Base-by-base conservation (phyloP, 2,113 vertebrate species). In the Paracanthobrama guichenoti region DNA sequence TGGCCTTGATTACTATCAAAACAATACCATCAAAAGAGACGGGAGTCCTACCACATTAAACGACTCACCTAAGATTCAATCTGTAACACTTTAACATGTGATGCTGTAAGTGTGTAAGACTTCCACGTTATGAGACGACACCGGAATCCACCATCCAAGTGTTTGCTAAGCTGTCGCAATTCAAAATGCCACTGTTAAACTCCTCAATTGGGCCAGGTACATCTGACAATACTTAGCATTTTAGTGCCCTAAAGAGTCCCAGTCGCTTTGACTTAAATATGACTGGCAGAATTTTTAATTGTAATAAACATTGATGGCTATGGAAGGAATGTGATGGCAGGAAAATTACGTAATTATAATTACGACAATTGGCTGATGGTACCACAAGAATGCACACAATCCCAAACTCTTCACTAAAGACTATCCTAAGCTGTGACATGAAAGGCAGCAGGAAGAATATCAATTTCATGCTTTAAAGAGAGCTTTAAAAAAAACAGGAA, bases 151-250 rank as follows among this genome's bases (percentile, higher is more conserved):
- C 20, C 53, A 53, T 39, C 6, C 39, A 59, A 69, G 67, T 35
- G 26, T 79, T 22, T 24, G 20, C 57, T 67, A 28, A 57, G 44
- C 18, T 42, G 60, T 44, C 24, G n/a, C 18, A 28, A 26, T 39
- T 48, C 31, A 35, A 24, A 82, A 81, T 48, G 55, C 24, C 78
- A 81, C 86, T 42, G 14, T 35, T 60, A 35, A 62, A 31, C 67
- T 81, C 75, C 59, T 35, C 11, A 66, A 73, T 46, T 5, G 44
- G 57, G 18, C 16, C 20, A 62, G 24, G 35, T 74, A 76, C 86
- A 84, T 87, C 86, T 87, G 81, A 87, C 71, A 81, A 5, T 59
- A 53, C 31, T 84, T 78, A 82, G 50, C 22, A 26, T 76, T 67
- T 76, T 53, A 87, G 50, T 67, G 60, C 66, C 62, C 71, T 62